Evolutionary conservation across 2,888 invertebrate genomes (phyloP), one percentile per base, ranked within the genome.

Genomic region (Candidula unifasciata): DNA sequence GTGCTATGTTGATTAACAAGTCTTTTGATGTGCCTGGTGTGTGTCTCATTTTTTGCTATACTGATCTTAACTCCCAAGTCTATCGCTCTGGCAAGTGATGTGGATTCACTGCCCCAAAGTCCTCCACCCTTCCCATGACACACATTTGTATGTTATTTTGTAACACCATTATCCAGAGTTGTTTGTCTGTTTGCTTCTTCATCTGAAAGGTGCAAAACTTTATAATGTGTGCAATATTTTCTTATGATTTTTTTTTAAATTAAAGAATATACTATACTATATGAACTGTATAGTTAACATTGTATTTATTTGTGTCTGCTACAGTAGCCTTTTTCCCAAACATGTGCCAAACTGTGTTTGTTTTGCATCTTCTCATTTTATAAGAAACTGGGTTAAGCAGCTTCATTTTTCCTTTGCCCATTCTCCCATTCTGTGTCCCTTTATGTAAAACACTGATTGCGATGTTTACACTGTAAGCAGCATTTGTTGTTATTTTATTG

Each of bases 211-310:
- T 24, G 21, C 60, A 60, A 21, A 30, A 54, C 24, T 44, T 57
- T 18, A 66, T 52, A 52, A 44, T 79, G 68, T 79, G 79, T 79
- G 79, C 79, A 79, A 79, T 79, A 79, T 66, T 79, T 44, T 78
- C 35, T 68, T 44, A 18, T 44, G 1, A 66, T 66, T 8, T 10
- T 78, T 13, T 68, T 79, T 66, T 79, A 37, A n/a, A 52, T 66
- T 74, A 1, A n/a, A 52, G n/a, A 37, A 78, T n/a, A 66, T 1
- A 27, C 37, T 52, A 27, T 79, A 27, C 44, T 18, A 66, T 79
- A 27, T 76, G 27, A 27, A 44, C 44, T 79, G 44, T 66, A 57
- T 37, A 30, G 44, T 73, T 18, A 8, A 57, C 27, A 66, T 66
- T 79, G 27, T 44, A 18, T 78, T 64, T 79, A 13, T 79, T 79